Evolutionary conservation across 2,797 vertebrate species (phyloP).

Genomic region (Sebastes vulpes): DNA sequence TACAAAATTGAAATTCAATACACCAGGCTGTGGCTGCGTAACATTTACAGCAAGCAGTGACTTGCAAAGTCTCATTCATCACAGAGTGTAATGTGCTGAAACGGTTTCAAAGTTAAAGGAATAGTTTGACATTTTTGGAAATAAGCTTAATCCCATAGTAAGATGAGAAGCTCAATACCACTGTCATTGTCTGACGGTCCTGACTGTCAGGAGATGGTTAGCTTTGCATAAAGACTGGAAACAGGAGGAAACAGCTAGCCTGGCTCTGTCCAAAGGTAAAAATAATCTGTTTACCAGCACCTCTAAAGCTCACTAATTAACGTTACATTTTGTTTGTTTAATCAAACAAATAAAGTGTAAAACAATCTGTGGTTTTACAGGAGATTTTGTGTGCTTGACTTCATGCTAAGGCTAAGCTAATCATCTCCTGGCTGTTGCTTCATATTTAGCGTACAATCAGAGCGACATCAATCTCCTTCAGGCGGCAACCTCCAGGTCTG

Average conservation of each 20-base stretch:
- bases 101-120: neutral
- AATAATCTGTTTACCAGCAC: too few relatives aligned
- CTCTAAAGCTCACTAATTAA: too few relatives aligned
- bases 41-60: slow-evolving; percentile 4
- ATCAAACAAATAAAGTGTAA: too few relatives aligned
- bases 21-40: neutral
- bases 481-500: too few relatives aligned
- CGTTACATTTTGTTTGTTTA: too few relatives aligned
- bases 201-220: neutral
- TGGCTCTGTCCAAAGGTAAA: neutral
- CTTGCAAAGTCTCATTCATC: neutral
- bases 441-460: neutral
- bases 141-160: neutral
- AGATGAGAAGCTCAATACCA: neutral
- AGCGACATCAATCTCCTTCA: neutral
- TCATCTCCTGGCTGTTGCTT: neutral
- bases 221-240: neutral
- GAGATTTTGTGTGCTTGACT: neutral
- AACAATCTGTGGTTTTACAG: too few relatives aligned
- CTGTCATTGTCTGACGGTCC: neutral
- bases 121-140: neutral
- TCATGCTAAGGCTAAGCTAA: neutral
- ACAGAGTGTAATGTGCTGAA: neutral
- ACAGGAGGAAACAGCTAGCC: neutral
- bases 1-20: slow-evolving; percentile 57